phyloP scores from a whole-genome alignment of 2,113 vertebrate genomes.

The Carollia perspicillata region DNA sequence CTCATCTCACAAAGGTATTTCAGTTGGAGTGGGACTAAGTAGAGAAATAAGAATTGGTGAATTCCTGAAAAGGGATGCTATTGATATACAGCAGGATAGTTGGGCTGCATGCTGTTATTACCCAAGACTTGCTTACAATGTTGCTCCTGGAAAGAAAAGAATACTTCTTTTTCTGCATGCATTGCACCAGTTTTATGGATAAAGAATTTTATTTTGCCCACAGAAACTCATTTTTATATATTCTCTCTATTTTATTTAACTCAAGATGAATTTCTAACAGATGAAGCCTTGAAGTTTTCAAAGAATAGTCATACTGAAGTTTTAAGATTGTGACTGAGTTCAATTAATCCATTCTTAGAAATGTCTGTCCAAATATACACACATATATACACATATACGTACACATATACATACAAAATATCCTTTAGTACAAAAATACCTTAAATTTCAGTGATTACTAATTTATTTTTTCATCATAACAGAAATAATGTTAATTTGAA shows the following conservation, averaged over 20 bases:
- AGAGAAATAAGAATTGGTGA: background rate
- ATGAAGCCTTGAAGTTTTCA: background rate
- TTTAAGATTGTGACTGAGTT: background rate
- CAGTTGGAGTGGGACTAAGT: background rate
- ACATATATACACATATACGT: background rate
- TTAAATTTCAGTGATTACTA: background rate
- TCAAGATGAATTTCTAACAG: background rate
- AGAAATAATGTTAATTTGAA: background rate
- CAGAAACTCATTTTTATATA: background rate
- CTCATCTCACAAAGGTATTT: background rate
- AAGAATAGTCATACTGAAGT: background rate
- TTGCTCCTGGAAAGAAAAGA: background rate
- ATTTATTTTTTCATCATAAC: background rate
- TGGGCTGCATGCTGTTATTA: background rate
- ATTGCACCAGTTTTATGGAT: background rate
- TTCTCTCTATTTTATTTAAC: conserved; percentile 16
- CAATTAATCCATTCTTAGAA: background rate
- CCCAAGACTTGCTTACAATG: background rate
- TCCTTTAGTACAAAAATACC: background rate
- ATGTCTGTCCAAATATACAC: background rate
- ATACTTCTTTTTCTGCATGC: background rate
- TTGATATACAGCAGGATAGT: background rate
- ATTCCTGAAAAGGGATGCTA: background rate
- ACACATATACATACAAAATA: background rate
- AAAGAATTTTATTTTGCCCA: background rate